Base-by-base conservation (phyloP, 2,113 vertebrate species). In the Verasper variegatus region DNA sequence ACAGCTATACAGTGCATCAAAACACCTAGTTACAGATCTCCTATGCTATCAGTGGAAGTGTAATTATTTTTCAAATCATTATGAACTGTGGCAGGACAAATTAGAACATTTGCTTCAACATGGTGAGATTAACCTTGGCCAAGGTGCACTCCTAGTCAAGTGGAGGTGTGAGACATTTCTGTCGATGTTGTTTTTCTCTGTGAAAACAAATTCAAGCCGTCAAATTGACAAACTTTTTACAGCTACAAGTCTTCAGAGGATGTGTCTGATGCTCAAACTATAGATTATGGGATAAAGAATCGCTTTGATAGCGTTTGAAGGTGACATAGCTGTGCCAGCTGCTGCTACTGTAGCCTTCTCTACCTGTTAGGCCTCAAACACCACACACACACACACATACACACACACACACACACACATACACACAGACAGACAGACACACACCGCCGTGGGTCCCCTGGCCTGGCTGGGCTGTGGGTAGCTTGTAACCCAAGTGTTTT, bases 401-500 rank as follows among this genome's bases (percentile, higher is more conserved):
- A 76, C 73, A 81, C 58, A 31, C 70, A 69, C 69, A 80, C 79
- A 89, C 84, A 74, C 71, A 76, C 73, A 81, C 58, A 27, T 4
- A 27, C 26, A 27, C 26, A 27, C 26, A 31, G 5, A 31, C 5
- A 31, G 31, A 31, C 31, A 31, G 31, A 67, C 71, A 23, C 55
- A 78, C 54, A 62, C 24, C 71, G 68, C 31, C 17, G 15, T 42
- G 74, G 71, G 83, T 82, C 77, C 68, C 80, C 63, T 73, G 57
- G 82, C 82, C 83, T 80, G 68, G 73, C 79, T 86, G 86, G 31
- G 31, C 31, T 31, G 31, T 31, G 31, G 76, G 79, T 85, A 89
- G 86, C 89, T 89, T 90, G 90, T 92, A 92, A 89, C 80, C 88
- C 70, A 86, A 91, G 88, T 87, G 85, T 92, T 94, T 94, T 94